phyloP scores from a whole-genome alignment of 2,888 invertebrate species.

The Melanostoma scalare region DNA sequence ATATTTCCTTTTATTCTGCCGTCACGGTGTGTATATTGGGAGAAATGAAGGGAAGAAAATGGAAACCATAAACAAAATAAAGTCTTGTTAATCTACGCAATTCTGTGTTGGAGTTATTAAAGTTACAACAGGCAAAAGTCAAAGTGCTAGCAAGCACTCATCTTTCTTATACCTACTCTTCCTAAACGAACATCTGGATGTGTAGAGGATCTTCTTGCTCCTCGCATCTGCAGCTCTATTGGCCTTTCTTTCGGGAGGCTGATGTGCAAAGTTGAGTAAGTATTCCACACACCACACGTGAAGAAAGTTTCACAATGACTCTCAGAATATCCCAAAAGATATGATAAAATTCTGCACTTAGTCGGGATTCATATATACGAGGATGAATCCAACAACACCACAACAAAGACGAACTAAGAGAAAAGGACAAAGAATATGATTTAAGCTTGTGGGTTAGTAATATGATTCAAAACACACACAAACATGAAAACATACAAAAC shows the following conservation, averaged over 20 bases:
- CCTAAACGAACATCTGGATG: not conserved
- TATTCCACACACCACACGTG: conserved; percentile 24
- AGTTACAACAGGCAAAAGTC: conserved; percentile 49
- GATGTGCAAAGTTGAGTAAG: conserved; percentile 1
- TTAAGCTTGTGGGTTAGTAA: conserved; percentile 19
- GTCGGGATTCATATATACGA: conserved; percentile 32
- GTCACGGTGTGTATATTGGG: not conserved
- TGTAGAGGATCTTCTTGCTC: not conserved
- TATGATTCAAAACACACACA: conserved; percentile 1
- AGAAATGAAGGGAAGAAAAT: conserved; percentile 27
- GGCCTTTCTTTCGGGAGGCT: conserved; percentile 9
- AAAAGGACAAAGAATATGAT: conserved; percentile 8
- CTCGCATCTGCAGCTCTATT: conserved; percentile 14
- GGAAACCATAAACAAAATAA: conserved; percentile 53
- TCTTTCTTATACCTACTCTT: conserved; percentile 1
- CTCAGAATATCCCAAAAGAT: conserved; percentile 44
- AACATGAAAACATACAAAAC: conserved; percentile 12
- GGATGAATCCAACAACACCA: conserved; percentile 38
- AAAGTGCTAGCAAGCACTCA: conserved; percentile 34
- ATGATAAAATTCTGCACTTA: conserved; percentile 43
- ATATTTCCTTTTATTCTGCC: no score
- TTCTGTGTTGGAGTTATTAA: conserved; percentile 63
- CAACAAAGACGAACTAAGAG: not conserved
- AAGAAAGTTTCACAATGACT: conserved; percentile 41
- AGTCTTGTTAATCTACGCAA: conserved; percentile 65